Evolutionary conservation across 2,113 vertebrate species (phyloP), one percentile per base, ranked within the genome.

Genomic region (Acrocephalus arundinaceus): DNA sequence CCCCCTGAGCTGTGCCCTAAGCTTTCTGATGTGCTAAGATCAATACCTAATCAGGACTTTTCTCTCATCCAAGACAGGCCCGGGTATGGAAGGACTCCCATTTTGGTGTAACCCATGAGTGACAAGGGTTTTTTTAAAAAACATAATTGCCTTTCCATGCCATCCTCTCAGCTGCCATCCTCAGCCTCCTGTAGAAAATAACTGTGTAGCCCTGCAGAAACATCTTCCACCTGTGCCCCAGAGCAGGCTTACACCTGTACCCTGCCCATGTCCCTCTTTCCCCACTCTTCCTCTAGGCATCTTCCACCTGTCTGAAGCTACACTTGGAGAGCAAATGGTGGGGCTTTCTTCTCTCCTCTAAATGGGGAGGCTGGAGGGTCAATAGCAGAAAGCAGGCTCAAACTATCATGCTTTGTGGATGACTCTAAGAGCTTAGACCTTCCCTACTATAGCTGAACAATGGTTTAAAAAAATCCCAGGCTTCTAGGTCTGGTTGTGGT

Each of bases 341-440:
- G 11, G 13, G 15, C 11, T 78, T n/a, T 52, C 14, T 57, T 66
- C 33, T 46, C 30, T 62, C 21, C 15, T 45, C 27, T 61, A 35
- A 27, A 31, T 63, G 15, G 10, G 7, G 15, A 65, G 63, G 37
- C 55, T 49, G 39, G 27, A 59, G 25, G 13, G 8, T 33, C 39
- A 71, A 48, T 0, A 46, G 62, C 39, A 87, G 43, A 78, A 81
- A 67, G 25, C 37, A 84, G 35, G 27, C 19, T 73, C 30, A 51
- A 43, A 61, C 7, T 24, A 10, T 18, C 0, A 0, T 33, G 27
- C 39, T 52, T 74, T 2, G 1, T 11, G 24, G 19, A 35, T 61
- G 30, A 35, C 23, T 59, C n/a, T 31, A 33, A 63, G 51, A 58
- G 31, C 80, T 85, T 11, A 73, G n/a, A 62, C 10, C 14, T 70